A percentile compares a stretch with the other conserved stretches of the same genome.
Conservation (phyloP, 2,888 invertebrate genomes). For the Actias luna region DNA sequence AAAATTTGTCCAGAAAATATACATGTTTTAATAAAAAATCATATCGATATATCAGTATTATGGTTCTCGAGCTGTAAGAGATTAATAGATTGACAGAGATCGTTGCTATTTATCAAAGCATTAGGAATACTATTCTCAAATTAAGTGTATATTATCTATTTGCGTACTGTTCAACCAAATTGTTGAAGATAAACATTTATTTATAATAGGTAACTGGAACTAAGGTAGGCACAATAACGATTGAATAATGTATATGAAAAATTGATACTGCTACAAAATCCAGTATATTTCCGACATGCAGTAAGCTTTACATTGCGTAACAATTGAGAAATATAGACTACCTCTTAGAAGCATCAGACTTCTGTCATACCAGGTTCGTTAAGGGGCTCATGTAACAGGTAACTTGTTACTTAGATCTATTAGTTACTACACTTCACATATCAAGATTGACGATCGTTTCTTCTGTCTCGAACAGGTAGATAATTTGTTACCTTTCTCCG, state of each 20-base stretch:
- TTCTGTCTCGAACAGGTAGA: not conserved
- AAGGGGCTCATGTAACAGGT: not conserved
- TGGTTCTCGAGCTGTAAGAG: no score
- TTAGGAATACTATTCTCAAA: not conserved
- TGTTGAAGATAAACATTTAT: no score
- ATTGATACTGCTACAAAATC: not conserved
- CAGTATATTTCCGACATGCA: not conserved
- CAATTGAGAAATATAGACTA: not conserved
- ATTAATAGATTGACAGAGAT: no score
- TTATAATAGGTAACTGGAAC: no score
- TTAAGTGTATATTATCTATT: no score
- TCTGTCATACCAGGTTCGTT: not conserved
- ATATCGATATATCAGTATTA: no score
- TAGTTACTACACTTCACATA: not conserved
- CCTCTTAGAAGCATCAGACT: not conserved
- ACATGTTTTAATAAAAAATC: no score
- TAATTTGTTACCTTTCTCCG: not conserved
- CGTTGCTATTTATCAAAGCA: no score
- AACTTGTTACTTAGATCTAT: not conserved
- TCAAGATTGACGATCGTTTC: conserved; percentile 4
- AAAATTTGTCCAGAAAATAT: no score
- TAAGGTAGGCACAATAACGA: no score
- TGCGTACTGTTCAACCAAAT: no score
- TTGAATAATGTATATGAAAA: not conserved
- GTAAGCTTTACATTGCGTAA: not conserved